Conservation (phyloP, 2,888 invertebrate species). For the Villa cingulata region DNA sequence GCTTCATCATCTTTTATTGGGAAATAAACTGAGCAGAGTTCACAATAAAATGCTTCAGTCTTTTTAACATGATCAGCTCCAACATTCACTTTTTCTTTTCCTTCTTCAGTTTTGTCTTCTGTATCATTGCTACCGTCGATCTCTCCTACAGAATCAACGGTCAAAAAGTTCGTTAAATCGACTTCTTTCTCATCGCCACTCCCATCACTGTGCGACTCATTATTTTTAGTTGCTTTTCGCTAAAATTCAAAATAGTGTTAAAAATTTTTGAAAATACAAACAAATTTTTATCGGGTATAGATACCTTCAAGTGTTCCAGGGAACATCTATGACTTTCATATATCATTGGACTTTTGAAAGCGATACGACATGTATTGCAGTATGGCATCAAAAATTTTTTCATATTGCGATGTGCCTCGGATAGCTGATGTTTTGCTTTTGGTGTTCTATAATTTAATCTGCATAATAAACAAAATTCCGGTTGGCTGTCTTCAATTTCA, state of each 20-base stretch:
- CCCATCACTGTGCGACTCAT: slow-evolving; percentile 42
- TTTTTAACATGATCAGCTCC: slow-evolving; percentile 66
- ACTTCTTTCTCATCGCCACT: slow-evolving; percentile 59
- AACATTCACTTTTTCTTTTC: slow-evolving; percentile 55
- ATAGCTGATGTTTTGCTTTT: slow-evolving; percentile 62
- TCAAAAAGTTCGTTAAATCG: slow-evolving; percentile 73
- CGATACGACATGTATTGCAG: slow-evolving; percentile 61
- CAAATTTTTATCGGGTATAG: slow-evolving; percentile 4
- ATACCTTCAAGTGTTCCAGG: slow-evolving; percentile 65
- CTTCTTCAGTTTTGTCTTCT: slow-evolving; percentile 44
- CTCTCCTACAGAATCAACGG: slow-evolving; percentile 78
- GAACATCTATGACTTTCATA: slow-evolving; percentile 75
- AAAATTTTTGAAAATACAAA: not conserved
- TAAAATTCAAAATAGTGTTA: slow-evolving; percentile 20
- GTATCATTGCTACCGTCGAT: slow-evolving; percentile 51
- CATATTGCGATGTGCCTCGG: slow-evolving; percentile 70
- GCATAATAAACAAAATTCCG: slow-evolving; percentile 60
- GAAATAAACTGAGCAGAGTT: slow-evolving; percentile 62
- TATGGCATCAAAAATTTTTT: slow-evolving; percentile 72
- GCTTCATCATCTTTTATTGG: slow-evolving; percentile 47
- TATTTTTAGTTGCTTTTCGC: slow-evolving; percentile 43
- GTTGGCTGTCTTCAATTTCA: slow-evolving; percentile 43
- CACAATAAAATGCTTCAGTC: slow-evolving; percentile 67
- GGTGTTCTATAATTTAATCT: slow-evolving; percentile 63
- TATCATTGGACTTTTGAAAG: slow-evolving; percentile 72